phyloP scores from a whole-genome alignment of 2,888 invertebrate genomes.

The Zygothrica quintamaculata region DNA sequence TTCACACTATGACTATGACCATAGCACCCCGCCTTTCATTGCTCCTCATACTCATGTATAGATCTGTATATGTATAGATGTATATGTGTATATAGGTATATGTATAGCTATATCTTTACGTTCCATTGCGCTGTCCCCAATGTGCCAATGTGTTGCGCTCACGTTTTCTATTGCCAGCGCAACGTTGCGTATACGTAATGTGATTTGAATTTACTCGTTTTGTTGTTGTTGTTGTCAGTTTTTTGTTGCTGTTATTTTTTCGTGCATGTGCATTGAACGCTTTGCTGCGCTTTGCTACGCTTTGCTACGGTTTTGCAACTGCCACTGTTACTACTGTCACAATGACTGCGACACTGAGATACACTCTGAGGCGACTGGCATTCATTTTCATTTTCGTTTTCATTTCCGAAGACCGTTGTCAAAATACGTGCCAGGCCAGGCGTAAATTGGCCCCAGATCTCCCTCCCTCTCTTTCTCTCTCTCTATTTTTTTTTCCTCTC shows the following conservation, averaged over 20 bases:
- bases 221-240: no score
- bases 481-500: no score
- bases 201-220: slow-evolving; percentile 76
- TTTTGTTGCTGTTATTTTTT: no score
- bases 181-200: slow-evolving; percentile 76
- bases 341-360: slow-evolving; percentile 19
- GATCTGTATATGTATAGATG: no score
- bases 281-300: slow-evolving; percentile 25
- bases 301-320: slow-evolving; percentile 18
- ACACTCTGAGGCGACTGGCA: slow-evolving; percentile 18
- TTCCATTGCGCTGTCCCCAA: slow-evolving; percentile 2
- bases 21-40: no score
- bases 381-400: slow-evolving; percentile 47
- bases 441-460: slow-evolving; percentile 41
- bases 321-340: background rate
- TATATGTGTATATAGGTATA: no score
- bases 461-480: background rate
- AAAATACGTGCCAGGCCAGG: slow-evolving; percentile 56
- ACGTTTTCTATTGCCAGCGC: slow-evolving; percentile 64
- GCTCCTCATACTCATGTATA: no score
- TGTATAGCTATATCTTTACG: no score
- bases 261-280: slow-evolving; percentile 63
- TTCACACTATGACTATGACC: no score
- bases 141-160: slow-evolving; percentile 48
- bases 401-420: slow-evolving; percentile 50